Base-by-base conservation (phyloP, 2,113 vertebrate genomes). In the Scytalopus superciliaris region DNA sequence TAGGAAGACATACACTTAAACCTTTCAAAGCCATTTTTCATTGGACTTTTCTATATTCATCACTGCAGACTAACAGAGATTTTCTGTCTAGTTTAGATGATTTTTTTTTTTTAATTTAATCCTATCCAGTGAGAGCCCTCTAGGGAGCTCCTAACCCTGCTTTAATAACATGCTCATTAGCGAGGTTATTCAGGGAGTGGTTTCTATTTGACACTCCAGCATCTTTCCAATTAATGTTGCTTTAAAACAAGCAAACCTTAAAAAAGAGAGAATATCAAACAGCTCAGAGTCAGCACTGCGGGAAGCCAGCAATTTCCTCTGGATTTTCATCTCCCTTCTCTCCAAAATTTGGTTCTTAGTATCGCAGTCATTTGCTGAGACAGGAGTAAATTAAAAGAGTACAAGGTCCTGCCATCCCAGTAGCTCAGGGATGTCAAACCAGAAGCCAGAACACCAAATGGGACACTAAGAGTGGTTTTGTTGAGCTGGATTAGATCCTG, bases 81-180 rank as follows among this genome's bases (percentile, higher is more conserved):
- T 87, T 79, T 92, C 94, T 93, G 64, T 89, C 73, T 87, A 95
- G 83, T 73, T 96, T 93, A 79, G 90, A 95, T 73, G 90, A 89
- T 85, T 83, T 92, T 97, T 47, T 47, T 76, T 88, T 95, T 90
- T 91, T 87, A 94, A 97, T 97, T 97, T 98, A 97, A 97, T 96
- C 93, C 91, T 90, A 75, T 89, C 93, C 82, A 84, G 97, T n/a
- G 44, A 93, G 90, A 94, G 93, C 84, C 94, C 96, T 94, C 82
- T 77, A 68, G 93, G 95, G 94, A 96, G 94, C 92, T 90, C 91
- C 95, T 95, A 94, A 90, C 93, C 96, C 96, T 95, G 87, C 88
- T 97, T 97, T 97, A 97, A 97, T 97, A 97, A 96, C 96, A 93
- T 95, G 93, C 94, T 97, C 91, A 92, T 97, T 97, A 97, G 95